These are phyloP conservation scores for Arrhamphus sclerolepis DNA, from an alignment of 2,797 vertebrate genomes.

Conservation along the genomic window DNA sequence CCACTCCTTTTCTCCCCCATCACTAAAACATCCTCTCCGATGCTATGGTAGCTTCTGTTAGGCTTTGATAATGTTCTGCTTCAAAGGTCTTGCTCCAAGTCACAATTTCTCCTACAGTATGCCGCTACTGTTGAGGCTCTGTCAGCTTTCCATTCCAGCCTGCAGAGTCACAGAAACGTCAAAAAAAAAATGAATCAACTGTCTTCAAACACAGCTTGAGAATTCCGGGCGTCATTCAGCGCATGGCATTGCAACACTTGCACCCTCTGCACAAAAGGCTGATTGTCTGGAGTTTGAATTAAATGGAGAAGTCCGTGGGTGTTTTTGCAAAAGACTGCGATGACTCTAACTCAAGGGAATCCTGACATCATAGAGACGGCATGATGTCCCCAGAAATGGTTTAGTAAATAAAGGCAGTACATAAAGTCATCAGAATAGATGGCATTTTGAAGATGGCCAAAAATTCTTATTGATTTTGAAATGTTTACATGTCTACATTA, in stretches of 20 bases:
- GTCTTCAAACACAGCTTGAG: conserved; percentile 44
- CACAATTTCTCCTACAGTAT: conserved; percentile 34
- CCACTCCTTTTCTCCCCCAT: conserved; percentile 22
- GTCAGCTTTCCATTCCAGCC: conserved; percentile 25
- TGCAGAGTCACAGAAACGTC: conserved; percentile 29
- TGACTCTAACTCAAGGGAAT: conserved; percentile 69
- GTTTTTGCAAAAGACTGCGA: conserved; percentile 62
- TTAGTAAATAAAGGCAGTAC: conserved; percentile 36
- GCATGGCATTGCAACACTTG: conserved; percentile 39
- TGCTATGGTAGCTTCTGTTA: conserved; percentile 37
- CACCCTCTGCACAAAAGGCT: conserved; percentile 56
- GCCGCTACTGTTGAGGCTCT: conserved; percentile 24
- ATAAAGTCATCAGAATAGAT: conserved; percentile 43
- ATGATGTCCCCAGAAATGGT: conserved; percentile 41
- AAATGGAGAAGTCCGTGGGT: conserved; percentile 72
- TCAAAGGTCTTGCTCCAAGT: conserved; percentile 57
- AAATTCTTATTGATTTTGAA: no score
- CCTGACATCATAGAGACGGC: conserved; percentile 70
- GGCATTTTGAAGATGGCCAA: conserved; percentile 27
- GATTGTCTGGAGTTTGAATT: conserved; percentile 67
- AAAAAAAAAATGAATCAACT: conserved; percentile 29
- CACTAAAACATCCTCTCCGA: conserved; percentile 37
- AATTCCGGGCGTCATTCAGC: conserved; percentile 53
- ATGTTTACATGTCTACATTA: no score
- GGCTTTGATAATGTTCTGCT: conserved; percentile 57